Conservation (phyloP, 2,797 vertebrate genomes). For the Antennarius maculatus region DNA sequence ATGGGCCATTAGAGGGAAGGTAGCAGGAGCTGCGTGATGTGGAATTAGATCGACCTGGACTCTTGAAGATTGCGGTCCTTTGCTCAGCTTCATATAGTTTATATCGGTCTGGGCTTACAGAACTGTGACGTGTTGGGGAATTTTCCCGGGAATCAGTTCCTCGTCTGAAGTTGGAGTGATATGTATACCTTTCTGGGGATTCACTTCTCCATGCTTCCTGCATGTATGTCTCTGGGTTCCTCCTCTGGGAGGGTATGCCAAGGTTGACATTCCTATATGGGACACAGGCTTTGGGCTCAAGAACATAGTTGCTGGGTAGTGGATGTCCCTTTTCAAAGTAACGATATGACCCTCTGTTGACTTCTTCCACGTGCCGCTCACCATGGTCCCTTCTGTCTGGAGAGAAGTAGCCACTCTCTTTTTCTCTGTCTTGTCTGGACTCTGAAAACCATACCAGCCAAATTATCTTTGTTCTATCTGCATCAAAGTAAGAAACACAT, state of each 20-base stretch:
- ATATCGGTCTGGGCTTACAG: constrained; percentile 76
- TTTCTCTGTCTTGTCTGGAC: constrained; percentile 68
- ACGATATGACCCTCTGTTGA: constrained; percentile 51
- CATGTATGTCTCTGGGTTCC: constrained; percentile 69
- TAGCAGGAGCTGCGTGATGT: constrained; percentile 66
- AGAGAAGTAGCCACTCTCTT: constrained; percentile 82
- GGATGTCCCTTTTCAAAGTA: constrained; percentile 75
- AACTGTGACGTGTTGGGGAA: constrained; percentile 78
- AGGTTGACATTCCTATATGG: constrained; percentile 83
- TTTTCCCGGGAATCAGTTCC: constrained; percentile 68
- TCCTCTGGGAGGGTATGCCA: constrained; percentile 80
- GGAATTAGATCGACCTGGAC: constrained; percentile 52
- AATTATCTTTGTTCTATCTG: neutral
- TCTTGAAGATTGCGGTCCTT: constrained; percentile 63
- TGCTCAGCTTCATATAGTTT: constrained; percentile 56
- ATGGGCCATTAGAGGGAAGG: constrained; percentile 62
- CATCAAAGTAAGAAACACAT: neutral
- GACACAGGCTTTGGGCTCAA: constrained; percentile 82
- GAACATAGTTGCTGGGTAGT: constrained; percentile 81
- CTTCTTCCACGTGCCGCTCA: constrained; percentile 60
- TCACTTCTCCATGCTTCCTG: constrained; percentile 78
- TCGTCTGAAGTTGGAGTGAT: constrained; percentile 82
- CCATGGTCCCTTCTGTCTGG: constrained; percentile 71
- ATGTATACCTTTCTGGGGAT: constrained; percentile 82
- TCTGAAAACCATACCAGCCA: constrained; percentile 59